Base-by-base conservation (phyloP, 2,888 invertebrate species). In the Apodemia hepburni region DNA sequence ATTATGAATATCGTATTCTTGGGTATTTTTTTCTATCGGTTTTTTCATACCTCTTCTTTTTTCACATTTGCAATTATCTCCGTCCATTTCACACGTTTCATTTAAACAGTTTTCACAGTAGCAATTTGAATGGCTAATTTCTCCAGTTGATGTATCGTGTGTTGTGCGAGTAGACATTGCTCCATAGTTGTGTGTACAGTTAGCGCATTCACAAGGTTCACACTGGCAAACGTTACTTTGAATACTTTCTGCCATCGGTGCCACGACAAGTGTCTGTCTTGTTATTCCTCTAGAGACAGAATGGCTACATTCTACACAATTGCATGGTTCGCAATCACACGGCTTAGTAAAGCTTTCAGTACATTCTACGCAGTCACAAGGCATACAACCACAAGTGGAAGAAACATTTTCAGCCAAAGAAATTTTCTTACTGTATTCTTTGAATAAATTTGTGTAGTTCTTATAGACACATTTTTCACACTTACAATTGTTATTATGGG, bases 1-100 rank as follows among this genome's bases (percentile, higher is more conserved):
- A 63, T 73, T 75, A 35, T 75, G 76, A 65, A 84, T 78, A 66
- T 83, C 84, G 65, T 75, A 81, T 66, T 84, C 79, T 49, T 73
- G 70, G 58, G 66, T 72, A 57, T 77, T 73, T 64, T 70, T 73
- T 64, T 75, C 71, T 22, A 79, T 68, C 5, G 80, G 78, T 73
- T 84, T 85, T 35, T 68, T 78, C 67, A 77, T 75, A 1, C 79
- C 63, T 62, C 67, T 74, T n/a, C 70, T 75, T 22, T 68, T 73
- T 54, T 77, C 76, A 69, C 83, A 85, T 61, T 68, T 74, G 67
- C 82, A 87, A 58, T 75, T 69, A 17, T 64, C 68, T n/a, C 69
- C 75, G 47, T 75, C 72, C 29, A 72, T 68, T 61, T 75, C 73
- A 65, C 83, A 81, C 2, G 70, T 64, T 45, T 80, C 76, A 66